Evolutionary conservation across 2,113 vertebrate species (phyloP).

Genomic region (Scytalopus superciliaris): DNA sequence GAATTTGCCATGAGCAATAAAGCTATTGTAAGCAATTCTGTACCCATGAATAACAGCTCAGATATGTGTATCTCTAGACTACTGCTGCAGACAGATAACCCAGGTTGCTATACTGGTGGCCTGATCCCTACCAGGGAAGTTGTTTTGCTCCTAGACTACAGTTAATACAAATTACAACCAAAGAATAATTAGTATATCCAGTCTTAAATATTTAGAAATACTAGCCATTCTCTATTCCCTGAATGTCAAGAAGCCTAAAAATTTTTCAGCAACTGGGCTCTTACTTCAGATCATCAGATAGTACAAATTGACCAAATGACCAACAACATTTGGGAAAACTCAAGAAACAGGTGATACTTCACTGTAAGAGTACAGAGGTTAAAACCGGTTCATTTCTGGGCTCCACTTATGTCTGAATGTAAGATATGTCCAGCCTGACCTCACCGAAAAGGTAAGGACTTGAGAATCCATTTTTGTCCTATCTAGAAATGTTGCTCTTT

Average conservation of each 20-base stretch:
- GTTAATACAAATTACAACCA: neutral
- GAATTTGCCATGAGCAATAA: neutral
- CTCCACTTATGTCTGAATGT: neutral
- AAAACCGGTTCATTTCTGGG: neutral
- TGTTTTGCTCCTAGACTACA: neutral
- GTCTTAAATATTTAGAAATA: neutral
- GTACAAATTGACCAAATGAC: neutral
- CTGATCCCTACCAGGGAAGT: neutral
- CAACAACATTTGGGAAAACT: neutral
- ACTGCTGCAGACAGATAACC: neutral
- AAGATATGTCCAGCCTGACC: neutral
- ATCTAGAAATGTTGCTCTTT: neutral
- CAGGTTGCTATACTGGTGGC: neutral
- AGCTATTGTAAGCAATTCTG: neutral
- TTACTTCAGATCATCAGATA: neutral
- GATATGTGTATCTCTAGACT: rapidly evolving
- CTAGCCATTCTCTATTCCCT: neutral
- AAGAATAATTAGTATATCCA: neutral
- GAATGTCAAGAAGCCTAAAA: neutral
- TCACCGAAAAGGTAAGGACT: neutral
- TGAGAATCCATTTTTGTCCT: neutral
- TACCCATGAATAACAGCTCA: neutral
- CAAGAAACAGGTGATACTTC: neutral
- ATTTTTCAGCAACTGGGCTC: neutral
- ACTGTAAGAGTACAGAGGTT: neutral